A percentile compares a stretch with the other conserved stretches of the same genome.
Evolutionary conservation across 2,888 invertebrate species (phyloP).

Genomic region (Dasysyrphus tricinctus): DNA sequence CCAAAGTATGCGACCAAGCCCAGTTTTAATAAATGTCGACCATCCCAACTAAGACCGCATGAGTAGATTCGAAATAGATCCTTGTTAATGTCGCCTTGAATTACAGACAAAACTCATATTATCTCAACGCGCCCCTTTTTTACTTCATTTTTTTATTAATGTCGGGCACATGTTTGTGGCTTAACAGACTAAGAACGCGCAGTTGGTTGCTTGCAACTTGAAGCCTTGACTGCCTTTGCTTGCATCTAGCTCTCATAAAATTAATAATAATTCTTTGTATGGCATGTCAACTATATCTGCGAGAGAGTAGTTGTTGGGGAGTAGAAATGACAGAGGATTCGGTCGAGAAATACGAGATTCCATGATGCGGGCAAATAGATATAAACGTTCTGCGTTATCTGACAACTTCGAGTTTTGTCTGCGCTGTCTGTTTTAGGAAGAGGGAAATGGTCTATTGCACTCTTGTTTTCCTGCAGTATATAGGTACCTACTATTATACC

Average conservation of each 20-base stretch:
- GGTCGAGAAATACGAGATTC: conserved; percentile 36
- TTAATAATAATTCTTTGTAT: conserved; percentile 32
- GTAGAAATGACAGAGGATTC: conserved; percentile 44
- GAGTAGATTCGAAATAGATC: conserved; percentile 33
- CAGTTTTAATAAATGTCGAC: not conserved
- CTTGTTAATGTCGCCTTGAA: conserved; percentile 64
- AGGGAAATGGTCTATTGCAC: conserved; percentile 46
- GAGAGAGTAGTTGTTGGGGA: not conserved
- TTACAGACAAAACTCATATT: conserved; percentile 36
- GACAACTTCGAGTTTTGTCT: conserved; percentile 24
- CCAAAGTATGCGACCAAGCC: not conserved
- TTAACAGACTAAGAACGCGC: conserved; percentile 4
- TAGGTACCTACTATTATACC: too few relatives aligned
- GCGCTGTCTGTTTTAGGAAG: not conserved
- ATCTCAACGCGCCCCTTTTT: conserved; percentile 24
- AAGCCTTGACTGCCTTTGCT: conserved; percentile 11
- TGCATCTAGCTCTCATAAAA: conserved; percentile 13
- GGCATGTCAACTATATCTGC: conserved; percentile 41
- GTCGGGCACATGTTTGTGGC: conserved; percentile 40
- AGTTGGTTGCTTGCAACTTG: conserved; percentile 53
- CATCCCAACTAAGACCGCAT: not conserved
- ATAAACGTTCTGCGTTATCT: conserved; percentile 46
- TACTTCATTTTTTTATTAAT: not conserved
- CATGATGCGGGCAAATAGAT: conserved; percentile 66
- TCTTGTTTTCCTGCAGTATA: not conserved